Percentiles rank a stretch among this genome's conserved stretches.
Conservation (phyloP, 1,140 invertebrate species). For the Asobara japonica region DNA sequence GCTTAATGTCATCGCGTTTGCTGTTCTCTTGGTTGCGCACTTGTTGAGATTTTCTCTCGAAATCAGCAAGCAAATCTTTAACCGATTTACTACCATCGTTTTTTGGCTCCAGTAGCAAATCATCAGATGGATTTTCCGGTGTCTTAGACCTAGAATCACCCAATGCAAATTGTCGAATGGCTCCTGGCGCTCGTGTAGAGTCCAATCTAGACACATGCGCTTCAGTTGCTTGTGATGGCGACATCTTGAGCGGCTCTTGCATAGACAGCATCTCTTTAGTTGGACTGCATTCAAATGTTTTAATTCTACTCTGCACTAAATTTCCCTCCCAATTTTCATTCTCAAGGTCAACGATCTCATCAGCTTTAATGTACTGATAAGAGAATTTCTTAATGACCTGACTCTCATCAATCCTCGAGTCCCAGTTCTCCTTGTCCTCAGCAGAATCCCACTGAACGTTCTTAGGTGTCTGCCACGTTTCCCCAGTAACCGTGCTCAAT, state of each 20-base stretch:
- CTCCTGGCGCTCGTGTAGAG: constrained; percentile 41
- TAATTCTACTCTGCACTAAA: constrained; percentile 68
- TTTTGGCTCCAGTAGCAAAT: not conserved
- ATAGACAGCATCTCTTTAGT: constrained; percentile 54
- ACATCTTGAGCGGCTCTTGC: constrained; percentile 64
- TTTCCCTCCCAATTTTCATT: constrained; percentile 50
- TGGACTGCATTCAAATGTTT: constrained; percentile 61
- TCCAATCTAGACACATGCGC: constrained; percentile 63
- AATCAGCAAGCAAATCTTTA: constrained; percentile 67
- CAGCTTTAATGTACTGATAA: constrained; percentile 63
- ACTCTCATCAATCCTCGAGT: constrained; percentile 60
- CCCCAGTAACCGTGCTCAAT: constrained; percentile 40
- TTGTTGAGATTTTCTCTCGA: constrained; percentile 65
- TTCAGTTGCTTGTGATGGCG: constrained; percentile 60
- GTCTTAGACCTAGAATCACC: constrained; percentile 31
- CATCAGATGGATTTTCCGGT: constrained; percentile 11
- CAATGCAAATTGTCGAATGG: constrained; percentile 46
- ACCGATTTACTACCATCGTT: constrained; percentile 64
- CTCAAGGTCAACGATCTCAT: constrained; percentile 39
- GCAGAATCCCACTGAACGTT: constrained; percentile 57
- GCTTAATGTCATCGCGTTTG: constrained; percentile 49
- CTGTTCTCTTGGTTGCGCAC: constrained; percentile 47
- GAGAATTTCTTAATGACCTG: constrained; percentile 64
- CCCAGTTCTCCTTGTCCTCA: constrained; percentile 53
- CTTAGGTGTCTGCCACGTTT: constrained; percentile 50